These are phyloP conservation scores for Hemibates koningsi DNA, from an alignment of 2,113 vertebrate species.

Conservation along the genomic window DNA sequence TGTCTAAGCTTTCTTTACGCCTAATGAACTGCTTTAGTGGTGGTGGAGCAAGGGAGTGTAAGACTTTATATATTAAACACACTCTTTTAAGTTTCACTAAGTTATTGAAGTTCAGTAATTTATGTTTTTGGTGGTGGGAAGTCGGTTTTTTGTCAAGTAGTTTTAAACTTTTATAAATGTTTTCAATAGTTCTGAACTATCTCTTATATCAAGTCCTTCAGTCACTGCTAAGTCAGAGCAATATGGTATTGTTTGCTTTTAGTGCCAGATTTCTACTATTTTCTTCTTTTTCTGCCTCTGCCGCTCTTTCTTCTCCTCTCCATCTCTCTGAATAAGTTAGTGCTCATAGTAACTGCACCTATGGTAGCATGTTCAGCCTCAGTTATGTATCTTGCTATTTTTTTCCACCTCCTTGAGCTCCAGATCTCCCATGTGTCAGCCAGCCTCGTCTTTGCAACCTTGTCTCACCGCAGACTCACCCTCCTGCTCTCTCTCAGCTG, in stretches of 20 bases:
- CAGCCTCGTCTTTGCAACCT: background rate
- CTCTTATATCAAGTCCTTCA: background rate
- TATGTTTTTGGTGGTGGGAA: background rate
- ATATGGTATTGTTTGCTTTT: background rate
- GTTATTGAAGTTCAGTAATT: background rate
- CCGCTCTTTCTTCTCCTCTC: background rate
- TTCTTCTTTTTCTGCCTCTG: background rate
- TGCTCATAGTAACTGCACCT: background rate
- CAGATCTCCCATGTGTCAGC: background rate
- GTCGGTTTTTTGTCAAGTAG: background rate
- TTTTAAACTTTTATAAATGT: background rate
- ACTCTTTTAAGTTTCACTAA: background rate
- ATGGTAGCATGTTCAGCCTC: background rate
- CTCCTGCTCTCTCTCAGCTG: background rate
- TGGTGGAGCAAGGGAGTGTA: background rate
- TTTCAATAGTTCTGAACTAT: background rate
- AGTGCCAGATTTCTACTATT: background rate
- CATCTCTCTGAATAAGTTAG: background rate
- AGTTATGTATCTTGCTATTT: background rate
- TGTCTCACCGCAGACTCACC: background rate
- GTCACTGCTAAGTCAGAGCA: background rate
- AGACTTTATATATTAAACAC: background rate
- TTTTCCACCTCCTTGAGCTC: background rate
- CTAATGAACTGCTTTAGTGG: background rate
- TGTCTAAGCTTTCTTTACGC: rapidly evolving